Percentiles rank a stretch among this genome's conserved stretches.
These are phyloP conservation scores for Gallinago jamesoni DNA, from an alignment of 2,113 vertebrate species.

Conservation along the genomic window DNA sequence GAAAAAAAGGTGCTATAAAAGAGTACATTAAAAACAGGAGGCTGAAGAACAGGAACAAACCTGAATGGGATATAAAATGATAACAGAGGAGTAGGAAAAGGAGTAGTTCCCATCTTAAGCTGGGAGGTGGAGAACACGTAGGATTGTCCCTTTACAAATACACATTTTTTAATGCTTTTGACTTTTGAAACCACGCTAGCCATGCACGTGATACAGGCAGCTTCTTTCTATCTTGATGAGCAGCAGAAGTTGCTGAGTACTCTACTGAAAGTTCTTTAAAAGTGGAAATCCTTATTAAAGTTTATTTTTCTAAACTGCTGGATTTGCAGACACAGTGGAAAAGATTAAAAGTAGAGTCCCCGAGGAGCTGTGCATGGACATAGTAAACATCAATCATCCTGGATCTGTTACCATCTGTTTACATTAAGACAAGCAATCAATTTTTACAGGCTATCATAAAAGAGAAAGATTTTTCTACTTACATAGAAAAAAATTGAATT, in stretches of 20 bases:
- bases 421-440: not conserved
- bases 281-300: not conserved
- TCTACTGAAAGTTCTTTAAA: not conserved
- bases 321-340: not conserved
- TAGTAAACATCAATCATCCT: not conserved
- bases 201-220: not conserved
- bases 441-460: slow-evolving; percentile 24
- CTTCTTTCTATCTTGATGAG: not conserved
- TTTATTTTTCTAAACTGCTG: not conserved
- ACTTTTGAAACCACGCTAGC: not conserved
- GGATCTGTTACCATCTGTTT: slow-evolving; percentile 1
- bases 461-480: not conserved
- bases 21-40: not conserved
- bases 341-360: not conserved
- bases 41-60: not conserved
- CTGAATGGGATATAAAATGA: not conserved
- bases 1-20: not conserved
- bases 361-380: not conserved
- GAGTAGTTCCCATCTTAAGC: not conserved
- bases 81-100: not conserved
- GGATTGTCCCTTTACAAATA: not conserved
- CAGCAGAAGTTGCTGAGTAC: not conserved
- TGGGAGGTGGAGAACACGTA: not conserved
- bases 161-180: accelerated
- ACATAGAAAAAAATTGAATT: not conserved